These are phyloP conservation scores for Mycetomoellerius zeteki DNA, from an alignment of 1,140 invertebrate genomes.

Conservation along the genomic window DNA sequence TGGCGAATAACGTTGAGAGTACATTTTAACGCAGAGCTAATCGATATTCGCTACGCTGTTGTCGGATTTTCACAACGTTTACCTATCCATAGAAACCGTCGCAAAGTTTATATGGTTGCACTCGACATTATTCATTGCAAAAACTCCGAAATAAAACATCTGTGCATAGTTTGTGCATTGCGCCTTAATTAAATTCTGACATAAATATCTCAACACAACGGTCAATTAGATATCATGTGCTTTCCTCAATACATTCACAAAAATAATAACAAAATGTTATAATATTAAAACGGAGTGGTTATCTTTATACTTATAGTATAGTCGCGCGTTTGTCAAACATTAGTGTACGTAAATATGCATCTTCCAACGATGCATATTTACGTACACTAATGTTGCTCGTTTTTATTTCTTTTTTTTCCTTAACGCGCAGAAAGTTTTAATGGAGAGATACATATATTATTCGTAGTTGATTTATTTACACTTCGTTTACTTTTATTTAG, in stretches of 20 bases:
- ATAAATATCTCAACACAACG: background rate
- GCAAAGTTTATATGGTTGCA: conserved; percentile 19
- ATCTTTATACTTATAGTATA: conserved; percentile 10
- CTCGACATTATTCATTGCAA: background rate
- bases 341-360: conserved; percentile 47
- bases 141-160: conserved; percentile 8
- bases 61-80: conserved; percentile 24
- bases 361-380: too few species aligned
- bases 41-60: conserved; percentile 48
- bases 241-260: background rate
- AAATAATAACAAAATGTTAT: background rate
- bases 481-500: conserved; percentile 7
- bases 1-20: conserved; percentile 29
- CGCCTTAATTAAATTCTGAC: conserved; percentile 17
- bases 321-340: conserved; percentile 64
- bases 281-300: background rate
- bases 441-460: conserved; percentile 1
- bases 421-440: background rate
- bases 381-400: too few species aligned
- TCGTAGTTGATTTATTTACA: background rate
- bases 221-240: background rate
- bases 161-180: background rate
- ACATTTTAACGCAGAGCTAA: conserved; percentile 34
- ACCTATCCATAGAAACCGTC: conserved; percentile 17
- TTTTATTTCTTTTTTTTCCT: conserved; percentile 7